Percentiles rank a stretch among this genome's conserved stretches.
These are phyloP conservation scores for Ictalurus punctatus DNA, from an alignment of 2,113 vertebrate genomes.

Conservation along the genomic window DNA sequence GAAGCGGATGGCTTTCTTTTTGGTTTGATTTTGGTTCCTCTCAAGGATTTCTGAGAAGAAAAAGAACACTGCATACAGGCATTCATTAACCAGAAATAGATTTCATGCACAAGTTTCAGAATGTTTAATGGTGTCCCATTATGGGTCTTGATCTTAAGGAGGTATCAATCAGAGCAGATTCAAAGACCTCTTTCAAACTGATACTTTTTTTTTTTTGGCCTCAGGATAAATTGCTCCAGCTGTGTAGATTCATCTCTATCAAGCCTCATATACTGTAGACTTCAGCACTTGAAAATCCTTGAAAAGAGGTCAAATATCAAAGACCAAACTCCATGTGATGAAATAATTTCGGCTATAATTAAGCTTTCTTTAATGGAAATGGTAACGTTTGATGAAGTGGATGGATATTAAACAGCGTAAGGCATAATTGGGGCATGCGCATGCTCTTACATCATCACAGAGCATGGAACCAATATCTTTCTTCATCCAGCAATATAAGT, in stretches of 20 bases:
- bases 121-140: constrained; percentile 5
- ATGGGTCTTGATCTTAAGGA: constrained; percentile 21
- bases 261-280: background rate
- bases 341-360: background rate
- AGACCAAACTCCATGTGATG: background rate
- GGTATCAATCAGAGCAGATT: background rate
- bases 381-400: background rate
- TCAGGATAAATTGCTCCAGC: background rate
- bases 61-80: background rate
- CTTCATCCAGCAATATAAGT: background rate
- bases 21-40: background rate
- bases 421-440: background rate
- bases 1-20: background rate
- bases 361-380: constrained; percentile 5
- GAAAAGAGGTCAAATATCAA: constrained; percentile 31
- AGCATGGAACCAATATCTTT: background rate
- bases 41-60: background rate
- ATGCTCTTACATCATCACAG: background rate
- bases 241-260: constrained; percentile 1
- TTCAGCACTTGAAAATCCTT: background rate
- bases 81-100: background rate
- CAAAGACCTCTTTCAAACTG: background rate
- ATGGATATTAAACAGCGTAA: background rate
- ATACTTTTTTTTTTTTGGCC: background rate
- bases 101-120: background rate